phyloP scores from a whole-genome alignment of 2,113 vertebrate species.

The Cariama cristata region DNA sequence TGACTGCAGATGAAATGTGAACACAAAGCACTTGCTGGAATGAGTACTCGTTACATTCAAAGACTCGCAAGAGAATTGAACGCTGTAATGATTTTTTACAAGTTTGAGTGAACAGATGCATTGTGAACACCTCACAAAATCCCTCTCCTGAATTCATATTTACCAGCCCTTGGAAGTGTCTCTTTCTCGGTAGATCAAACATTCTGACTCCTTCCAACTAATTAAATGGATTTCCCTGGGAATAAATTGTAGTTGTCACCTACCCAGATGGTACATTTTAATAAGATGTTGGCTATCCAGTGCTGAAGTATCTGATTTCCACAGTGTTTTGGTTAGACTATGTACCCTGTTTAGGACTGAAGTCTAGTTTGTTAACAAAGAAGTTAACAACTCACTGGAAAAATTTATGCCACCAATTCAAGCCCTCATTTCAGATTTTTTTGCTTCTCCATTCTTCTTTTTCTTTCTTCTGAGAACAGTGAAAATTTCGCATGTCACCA shows the following conservation, averaged over 20 bases:
- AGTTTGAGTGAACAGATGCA: neutral
- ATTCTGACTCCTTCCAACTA: neutral
- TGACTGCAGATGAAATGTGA: neutral
- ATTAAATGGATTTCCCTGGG: slow-evolving; percentile 25
- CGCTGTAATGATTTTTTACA: neutral
- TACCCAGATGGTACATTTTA: slow-evolving; percentile 21
- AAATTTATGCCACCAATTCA: neutral
- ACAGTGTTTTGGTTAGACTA: neutral
- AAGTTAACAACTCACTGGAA: neutral
- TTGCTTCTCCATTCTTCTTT: neutral
- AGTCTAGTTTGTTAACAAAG: neutral
- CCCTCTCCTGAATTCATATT: neutral
- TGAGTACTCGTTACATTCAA: neutral
- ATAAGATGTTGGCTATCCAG: neutral
- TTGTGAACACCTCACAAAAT: neutral
- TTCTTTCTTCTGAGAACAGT: neutral
- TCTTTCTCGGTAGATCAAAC: slow-evolving; percentile 31
- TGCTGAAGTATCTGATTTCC: neutral
- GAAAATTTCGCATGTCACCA: neutral
- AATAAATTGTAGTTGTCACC: slow-evolving; percentile 15
- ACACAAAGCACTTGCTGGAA: neutral
- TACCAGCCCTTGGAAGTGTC: neutral
- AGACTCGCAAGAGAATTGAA: neutral
- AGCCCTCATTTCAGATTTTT: neutral
- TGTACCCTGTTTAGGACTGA: neutral